Evolutionary conservation across 2,888 invertebrate species (phyloP).

Genomic region (Helleia helle): DNA sequence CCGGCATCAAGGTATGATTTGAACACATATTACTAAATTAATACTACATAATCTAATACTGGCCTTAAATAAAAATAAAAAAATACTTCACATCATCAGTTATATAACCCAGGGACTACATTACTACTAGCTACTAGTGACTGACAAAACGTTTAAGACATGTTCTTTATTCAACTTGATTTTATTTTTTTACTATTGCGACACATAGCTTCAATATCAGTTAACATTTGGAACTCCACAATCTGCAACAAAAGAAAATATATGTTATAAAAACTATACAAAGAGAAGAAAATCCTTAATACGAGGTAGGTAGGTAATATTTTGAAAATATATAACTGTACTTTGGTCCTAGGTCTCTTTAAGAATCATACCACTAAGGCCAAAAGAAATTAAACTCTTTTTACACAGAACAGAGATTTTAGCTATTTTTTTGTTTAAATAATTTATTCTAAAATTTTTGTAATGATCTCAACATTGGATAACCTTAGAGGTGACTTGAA

Average conservation of each 20-base stretch:
- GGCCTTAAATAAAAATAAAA: constrained; percentile 28
- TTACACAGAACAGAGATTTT: no score
- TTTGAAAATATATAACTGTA: no score
- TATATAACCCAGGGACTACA: not conserved
- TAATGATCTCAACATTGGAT: no score
- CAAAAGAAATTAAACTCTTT: no score
- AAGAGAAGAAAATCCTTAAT: no score
- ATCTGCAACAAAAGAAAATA: not conserved
- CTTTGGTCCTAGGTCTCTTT: no score
- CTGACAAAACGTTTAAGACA: not conserved
- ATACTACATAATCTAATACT: constrained; percentile 31
- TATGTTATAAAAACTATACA: not conserved
- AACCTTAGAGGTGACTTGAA: no score
- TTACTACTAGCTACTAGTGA: not conserved
- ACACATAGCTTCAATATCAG: not conserved
- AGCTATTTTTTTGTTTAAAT: no score
- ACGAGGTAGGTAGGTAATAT: no score
- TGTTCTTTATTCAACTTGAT: not conserved
- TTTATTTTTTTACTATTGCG: not conserved
- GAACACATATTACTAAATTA: constrained; percentile 15
- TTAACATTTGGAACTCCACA: no score
- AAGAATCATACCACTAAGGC: no score
- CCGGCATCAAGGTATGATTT: not conserved
- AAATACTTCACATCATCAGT: not conserved
- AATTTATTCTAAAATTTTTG: no score